A percentile compares a stretch with the other conserved stretches of the same genome.
Evolutionary conservation across 2,113 vertebrate genomes (phyloP).

Genomic region (Cacatua alba): DNA sequence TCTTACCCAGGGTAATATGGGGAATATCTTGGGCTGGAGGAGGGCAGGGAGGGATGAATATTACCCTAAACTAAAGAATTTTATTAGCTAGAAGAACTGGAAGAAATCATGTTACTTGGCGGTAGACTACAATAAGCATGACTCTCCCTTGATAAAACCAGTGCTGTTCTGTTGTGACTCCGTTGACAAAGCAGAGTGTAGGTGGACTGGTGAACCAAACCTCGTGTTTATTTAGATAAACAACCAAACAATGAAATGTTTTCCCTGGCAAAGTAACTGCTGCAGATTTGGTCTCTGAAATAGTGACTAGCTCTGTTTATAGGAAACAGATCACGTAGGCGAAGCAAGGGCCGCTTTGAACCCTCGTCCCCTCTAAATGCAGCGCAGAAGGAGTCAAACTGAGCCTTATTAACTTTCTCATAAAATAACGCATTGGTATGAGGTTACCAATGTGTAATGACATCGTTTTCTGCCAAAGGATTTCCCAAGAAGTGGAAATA

Average conservation of each 20-base stretch:
- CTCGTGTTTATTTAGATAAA: constrained; percentile 5
- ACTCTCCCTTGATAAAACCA: neutral
- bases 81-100: neutral
- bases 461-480: neutral
- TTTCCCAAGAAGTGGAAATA: constrained; percentile 9
- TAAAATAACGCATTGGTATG: neutral
- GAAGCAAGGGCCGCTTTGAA: neutral
- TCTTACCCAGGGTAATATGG: neutral
- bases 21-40: neutral
- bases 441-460: neutral
- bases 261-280: neutral
- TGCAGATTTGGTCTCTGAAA: neutral
- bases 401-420: neutral
- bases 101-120: neutral
- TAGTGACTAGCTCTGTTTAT: neutral
- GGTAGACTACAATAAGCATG: neutral
- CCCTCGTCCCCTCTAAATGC: neutral
- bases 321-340: neutral
- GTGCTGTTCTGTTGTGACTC: neutral
- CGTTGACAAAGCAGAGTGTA: neutral
- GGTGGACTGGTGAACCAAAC: neutral
- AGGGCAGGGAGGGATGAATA: neutral
- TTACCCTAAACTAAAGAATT: neutral
- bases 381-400: neutral
- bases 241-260: neutral